A percentile compares a stretch with the other conserved stretches of the same genome.
These are phyloP conservation scores for Laspeyria flexula DNA, from an alignment of 2,888 invertebrate species.

Conservation along the genomic window DNA sequence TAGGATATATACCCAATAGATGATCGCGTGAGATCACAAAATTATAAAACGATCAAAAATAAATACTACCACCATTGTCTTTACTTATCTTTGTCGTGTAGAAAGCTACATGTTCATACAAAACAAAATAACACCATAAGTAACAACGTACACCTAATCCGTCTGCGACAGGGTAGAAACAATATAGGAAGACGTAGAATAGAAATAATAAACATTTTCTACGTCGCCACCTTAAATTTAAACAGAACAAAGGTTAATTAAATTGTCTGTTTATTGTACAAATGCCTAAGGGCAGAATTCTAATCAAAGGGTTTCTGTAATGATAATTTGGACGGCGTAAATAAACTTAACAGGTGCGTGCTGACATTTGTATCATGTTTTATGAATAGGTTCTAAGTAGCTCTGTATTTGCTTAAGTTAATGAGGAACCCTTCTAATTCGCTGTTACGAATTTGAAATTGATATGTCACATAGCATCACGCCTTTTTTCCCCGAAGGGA, in stretches of 20 bases:
- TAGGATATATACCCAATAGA: no score
- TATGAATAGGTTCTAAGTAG: slow-evolving; percentile 4
- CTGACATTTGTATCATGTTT: slow-evolving; percentile 10
- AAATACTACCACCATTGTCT: no score
- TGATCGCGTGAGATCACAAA: no score
- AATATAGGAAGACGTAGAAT: slow-evolving; percentile 3
- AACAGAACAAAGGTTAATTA: slow-evolving; percentile 42
- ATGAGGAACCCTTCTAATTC: not conserved
- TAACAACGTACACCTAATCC: no score
- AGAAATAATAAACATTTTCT: slow-evolving; percentile 33
- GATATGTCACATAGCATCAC: no score
- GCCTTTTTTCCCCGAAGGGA: no score
- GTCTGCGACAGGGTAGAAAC: no score
- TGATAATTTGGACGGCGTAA: slow-evolving; percentile 32
- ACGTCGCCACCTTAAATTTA: slow-evolving; percentile 26
- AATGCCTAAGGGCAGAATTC: slow-evolving; percentile 32
- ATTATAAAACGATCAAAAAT: no score
- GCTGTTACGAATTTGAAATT: not conserved
- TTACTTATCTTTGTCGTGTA: no score
- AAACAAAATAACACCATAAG: no score
- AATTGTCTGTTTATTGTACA: slow-evolving; percentile 36
- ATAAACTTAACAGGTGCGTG: slow-evolving; percentile 21
- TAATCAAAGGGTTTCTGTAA: slow-evolving; percentile 40
- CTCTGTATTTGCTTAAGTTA: slow-evolving; percentile 8
- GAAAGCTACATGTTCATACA: no score